Evolutionary conservation across 1,140 invertebrate genomes (phyloP), one percentile per base, ranked within the genome.

Genomic region (Lordiphosa mommai): DNA sequence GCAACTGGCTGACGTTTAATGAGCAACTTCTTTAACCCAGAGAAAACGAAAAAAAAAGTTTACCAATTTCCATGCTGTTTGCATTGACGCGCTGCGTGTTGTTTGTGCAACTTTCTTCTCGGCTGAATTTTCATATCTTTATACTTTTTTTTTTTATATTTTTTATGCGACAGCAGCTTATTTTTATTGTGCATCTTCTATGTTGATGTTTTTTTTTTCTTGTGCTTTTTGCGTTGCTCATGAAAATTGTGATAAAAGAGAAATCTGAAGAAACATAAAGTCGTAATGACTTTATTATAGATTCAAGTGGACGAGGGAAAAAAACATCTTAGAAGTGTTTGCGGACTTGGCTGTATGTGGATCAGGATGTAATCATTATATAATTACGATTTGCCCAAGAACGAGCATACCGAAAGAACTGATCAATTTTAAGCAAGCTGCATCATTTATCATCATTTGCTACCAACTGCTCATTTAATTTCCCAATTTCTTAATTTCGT

Each of bases 61-160:
- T 69, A 52, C 32, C 55, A 16, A 14, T 58, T 67, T 67, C 65
- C 43, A 44, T 57, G 61, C 61, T 65, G 61, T 57, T 65, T 65
- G 37, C 53, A 33, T 48, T 66, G 63, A 61, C 49, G 49, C 61
- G 63, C 58, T 68, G 64, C 57, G 65, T 64, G 61, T 55, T 64
- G 43, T 66, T 65, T 68, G 40, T n/a, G 51, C 29, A 58, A 60
- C 64, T 68, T 68, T 68, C 65, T 41, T 43, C 10, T 52, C 10
- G 9, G n/a, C n/a, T 37, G 20, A n/a, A 9, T 33, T 68, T 68
- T 69, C 47, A 68, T 60, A 68, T 69, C 64, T 69, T 60, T 48
- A 67, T 60, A 57, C 46, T 34, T 17, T 38, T 17, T 50, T 29
- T 36, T 27, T n/a, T 40, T 34, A 59, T 58, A 37, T 58, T 58